Percentiles rank a stretch among this genome's conserved stretches.
phyloP scores from a whole-genome alignment of 2,797 vertebrate species.

The Macropodus opercularis region DNA sequence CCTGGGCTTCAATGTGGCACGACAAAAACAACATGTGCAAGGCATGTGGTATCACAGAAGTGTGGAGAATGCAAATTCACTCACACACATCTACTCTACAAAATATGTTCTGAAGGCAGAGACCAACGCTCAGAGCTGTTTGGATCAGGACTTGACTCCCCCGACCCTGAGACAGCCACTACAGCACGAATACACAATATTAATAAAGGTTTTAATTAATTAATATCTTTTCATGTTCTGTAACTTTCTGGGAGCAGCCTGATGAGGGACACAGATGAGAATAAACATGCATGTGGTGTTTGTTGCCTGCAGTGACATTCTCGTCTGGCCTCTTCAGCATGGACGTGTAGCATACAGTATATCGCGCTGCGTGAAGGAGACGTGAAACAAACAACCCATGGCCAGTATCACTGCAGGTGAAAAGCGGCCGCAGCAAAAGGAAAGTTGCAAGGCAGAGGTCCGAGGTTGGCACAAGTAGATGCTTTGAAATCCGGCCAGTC shows the following conservation, averaged over 20 bases:
- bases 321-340: constrained; percentile 29
- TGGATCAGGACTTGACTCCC: constrained; percentile 4
- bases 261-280: neutral
- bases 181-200: neutral
- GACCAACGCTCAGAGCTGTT: neutral
- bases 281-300: constrained; percentile 7
- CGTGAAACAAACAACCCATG: constrained; percentile 24
- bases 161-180: neutral
- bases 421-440: constrained; percentile 20
- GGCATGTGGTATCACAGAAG: neutral
- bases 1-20: neutral
- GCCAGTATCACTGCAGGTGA: constrained; percentile 9
- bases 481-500: constrained; percentile 32
- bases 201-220: too few relatives aligned
- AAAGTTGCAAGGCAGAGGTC: constrained; percentile 26
- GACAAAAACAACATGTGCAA: neutral
- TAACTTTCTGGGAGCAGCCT: constrained; percentile 2
- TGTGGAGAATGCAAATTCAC: neutral
- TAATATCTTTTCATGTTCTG: constrained; percentile 1
- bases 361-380: constrained; percentile 4
- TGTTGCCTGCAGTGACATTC: neutral
- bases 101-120: neutral
- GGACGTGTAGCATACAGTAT: constrained; percentile 13
- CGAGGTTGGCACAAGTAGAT: constrained; percentile 36
- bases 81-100: neutral